Evolutionary conservation across 2,113 vertebrate genomes (phyloP), one percentile per base, ranked within the genome.

Genomic region (Rhinopomastus cyanomelas): DNA sequence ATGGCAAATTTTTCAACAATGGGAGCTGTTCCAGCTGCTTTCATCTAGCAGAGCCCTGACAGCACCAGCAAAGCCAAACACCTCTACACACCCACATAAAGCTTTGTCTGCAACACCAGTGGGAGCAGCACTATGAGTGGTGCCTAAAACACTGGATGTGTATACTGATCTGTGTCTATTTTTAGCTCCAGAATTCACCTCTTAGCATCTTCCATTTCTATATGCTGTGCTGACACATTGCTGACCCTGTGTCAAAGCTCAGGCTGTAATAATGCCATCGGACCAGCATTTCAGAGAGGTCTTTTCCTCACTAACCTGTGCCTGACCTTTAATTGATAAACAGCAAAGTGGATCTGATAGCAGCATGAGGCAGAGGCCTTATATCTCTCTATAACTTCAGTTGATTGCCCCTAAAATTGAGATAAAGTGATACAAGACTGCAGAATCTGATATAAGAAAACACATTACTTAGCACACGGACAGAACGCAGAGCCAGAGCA

Each of bases 291-390:
- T 92, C 72, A 81, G 68, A 71, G 79, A 88, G 17, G 39, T 42
- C 75, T 92, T 91, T 95, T 89, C 30, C 69, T 92, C 71, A 62
- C 88, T 94, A 95, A 93, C 87, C 95, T 87, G 55, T 95, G 53
- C 83, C 87, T 96, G 94, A 95, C 92, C 94, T 94, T 95, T 95
- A 92, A 91, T 73, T 96, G 92, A 92, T 92, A 90, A 93, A 91
- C 68, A 91, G 77, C 77, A 88, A 94, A 93, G 90, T 85, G 90
- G 49, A 90, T 95, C 87, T 92, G 91, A 90, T 92, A 89, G 80
- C 4, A 3, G 56, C 42, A 57, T 85, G 74, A 93, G 86, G 78
- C 79, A 93, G 85, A 95, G 62, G 85, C 87, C 51, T 95, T 88
- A 56, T 88, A 90, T 90, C 83, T 90, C 88, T 94, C 48, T 90